Conservation (phyloP, 2,113 vertebrate genomes). For the Forbesichthys papilliferus region DNA sequence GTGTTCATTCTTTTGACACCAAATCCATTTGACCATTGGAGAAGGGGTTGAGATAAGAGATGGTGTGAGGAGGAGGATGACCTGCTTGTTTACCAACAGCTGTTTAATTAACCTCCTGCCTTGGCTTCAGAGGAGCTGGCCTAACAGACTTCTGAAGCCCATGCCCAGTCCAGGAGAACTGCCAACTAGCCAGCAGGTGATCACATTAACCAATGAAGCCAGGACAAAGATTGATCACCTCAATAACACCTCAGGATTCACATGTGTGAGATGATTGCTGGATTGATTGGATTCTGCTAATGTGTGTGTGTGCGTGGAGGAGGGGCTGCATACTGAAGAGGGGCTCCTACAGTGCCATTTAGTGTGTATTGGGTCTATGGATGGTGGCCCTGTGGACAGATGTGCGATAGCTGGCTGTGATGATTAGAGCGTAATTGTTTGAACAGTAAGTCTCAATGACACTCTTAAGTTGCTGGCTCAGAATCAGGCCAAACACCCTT, state of each 20-base stretch:
- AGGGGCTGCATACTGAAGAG: conserved; percentile 45
- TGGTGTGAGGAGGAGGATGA: conserved; percentile 28
- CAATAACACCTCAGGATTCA: conserved; percentile 57
- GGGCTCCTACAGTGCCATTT: conserved; percentile 52
- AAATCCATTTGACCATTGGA: conserved; percentile 36
- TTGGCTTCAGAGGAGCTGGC: conserved; percentile 41
- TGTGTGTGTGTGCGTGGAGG: neutral
- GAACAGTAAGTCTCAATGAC: neutral
- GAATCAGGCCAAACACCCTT: too few relatives aligned
- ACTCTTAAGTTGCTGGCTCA: neutral
- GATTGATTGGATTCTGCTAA: conserved; percentile 54
- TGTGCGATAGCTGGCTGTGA: conserved; percentile 57
- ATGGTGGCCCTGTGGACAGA: conserved; percentile 53
- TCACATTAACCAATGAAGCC: conserved; percentile 55
- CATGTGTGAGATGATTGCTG: conserved; percentile 55
- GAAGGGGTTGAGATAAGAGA: conserved; percentile 16
- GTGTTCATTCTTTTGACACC: conserved; percentile 48
- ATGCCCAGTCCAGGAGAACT: conserved; percentile 39
- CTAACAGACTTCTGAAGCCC: conserved; percentile 31
- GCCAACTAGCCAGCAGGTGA: conserved; percentile 69
- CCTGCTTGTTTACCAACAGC: conserved; percentile 72
- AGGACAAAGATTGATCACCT: conserved; percentile 61
- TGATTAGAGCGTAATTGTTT: conserved; percentile 12
- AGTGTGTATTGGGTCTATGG: conserved; percentile 38
- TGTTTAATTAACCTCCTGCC: conserved; percentile 73